Evolutionary conservation across 2,113 vertebrate genomes (phyloP).

Genomic region (Cisticola juncidis): DNA sequence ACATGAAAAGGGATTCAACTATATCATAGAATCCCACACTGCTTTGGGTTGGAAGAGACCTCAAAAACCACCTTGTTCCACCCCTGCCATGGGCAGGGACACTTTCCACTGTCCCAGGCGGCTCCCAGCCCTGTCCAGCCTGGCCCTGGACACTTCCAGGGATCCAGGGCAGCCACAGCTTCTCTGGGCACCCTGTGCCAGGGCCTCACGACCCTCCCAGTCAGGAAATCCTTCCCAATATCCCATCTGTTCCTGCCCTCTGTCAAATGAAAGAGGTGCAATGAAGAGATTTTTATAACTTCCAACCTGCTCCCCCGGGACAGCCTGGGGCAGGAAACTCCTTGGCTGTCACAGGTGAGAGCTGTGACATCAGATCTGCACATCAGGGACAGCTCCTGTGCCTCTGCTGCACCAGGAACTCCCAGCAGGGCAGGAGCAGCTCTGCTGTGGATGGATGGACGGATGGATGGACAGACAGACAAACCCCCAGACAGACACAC

Average conservation of each 20-base stretch:
- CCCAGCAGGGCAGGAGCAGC: fast-evolving
- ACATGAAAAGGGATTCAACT: neutral
- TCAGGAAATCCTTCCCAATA: neutral
- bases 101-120: fast-evolving
- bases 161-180: neutral
- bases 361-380: too few species aligned
- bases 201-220: fast-evolving
- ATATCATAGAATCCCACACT: neutral
- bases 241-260: neutral
- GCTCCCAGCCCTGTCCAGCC: fast-evolving
- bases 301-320: neutral
- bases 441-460: neutral
- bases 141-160: neutral
- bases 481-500: neutral
- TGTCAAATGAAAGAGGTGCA: neutral
- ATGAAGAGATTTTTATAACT: neutral
- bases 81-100: neutral
- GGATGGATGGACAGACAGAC: neutral
- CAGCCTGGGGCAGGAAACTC: fast-evolving
- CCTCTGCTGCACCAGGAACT: neutral
- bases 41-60: neutral
- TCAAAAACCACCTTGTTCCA: neutral
- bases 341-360: neutral
- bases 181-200: neutral
- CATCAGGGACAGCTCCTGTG: fast-evolving